Base-by-base conservation (phyloP, 2,797 vertebrate genomes). In the Enteromius treurensis region DNA sequence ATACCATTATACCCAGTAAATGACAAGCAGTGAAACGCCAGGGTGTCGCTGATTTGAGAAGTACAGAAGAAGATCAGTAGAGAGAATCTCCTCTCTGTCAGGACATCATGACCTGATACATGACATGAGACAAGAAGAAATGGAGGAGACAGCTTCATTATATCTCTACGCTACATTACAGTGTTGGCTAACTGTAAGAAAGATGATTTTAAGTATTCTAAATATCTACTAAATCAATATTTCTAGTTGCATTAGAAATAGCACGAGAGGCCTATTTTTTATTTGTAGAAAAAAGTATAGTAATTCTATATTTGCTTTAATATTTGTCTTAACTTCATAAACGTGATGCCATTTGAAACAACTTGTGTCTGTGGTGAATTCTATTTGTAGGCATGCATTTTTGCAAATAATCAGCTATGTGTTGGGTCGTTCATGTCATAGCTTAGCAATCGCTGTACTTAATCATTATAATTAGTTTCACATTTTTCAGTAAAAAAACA, bases 391-490 rank as follows among this genome's bases (percentile, higher is more conserved):
- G 42, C 60, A 34, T 49, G 45, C 9, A 34, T 49, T 19, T 42
- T 45, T 58, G 29, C 65, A 69, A 80, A 80, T 70, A n/a, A 45
- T 79, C 53, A 65, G 40, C 58, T 47, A 29, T 51, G 58, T 15
- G 29, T 74, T 74, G 21, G 53, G 26, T 51, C 55, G 32, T 49
- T 74, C 62, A 70, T 21, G 2, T 37, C 70, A 74, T 73, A 47
- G 37, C 42, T 73, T 26, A 37, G 19, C 69, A 62, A 37, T 65
- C 45, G 0, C 55, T 49, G 19, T 26, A 26, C 55, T 64, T 81
- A 67, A 75, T 82, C 34, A 77, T 3, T 69, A 19, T 76, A 82
- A 77, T 77, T 68, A 76, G 11, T 47, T 29, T 55, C 58, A 19
- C 11, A 53, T 67, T 55, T 81, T 65, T 49, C 26, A 42, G n/a